A percentile compares a stretch with the other conserved stretches of the same genome.
Evolutionary conservation across 2,113 vertebrate species (phyloP).

Genomic region (Bothrops jararaca): DNA sequence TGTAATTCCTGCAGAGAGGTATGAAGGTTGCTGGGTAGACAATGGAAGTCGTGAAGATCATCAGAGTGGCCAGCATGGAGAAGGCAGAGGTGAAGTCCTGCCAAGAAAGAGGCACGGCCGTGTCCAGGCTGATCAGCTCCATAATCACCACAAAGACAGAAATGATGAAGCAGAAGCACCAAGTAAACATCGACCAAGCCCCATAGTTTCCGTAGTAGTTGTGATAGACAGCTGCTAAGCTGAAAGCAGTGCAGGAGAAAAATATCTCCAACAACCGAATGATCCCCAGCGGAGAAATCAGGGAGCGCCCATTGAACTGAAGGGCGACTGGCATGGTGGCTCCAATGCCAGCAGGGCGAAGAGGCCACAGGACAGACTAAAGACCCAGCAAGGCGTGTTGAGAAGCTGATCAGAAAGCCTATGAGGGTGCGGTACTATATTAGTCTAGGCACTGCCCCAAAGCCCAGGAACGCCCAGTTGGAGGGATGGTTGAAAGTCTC

Average conservation of each 20-base stretch:
- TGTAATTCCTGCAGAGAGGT: neutral
- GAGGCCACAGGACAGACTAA: rapidly evolving
- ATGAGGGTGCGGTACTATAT: neutral
- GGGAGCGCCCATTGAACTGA: conserved; percentile 45
- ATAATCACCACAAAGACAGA: conserved; percentile 77
- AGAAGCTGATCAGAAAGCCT: no score
- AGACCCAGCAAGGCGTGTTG: neutral
- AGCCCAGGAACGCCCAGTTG: neutral
- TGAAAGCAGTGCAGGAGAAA: conserved; percentile 78
- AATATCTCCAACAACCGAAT: conserved; percentile 74
- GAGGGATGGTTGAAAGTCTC: rapidly evolving
- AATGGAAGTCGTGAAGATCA: conserved; percentile 80
- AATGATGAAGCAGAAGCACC: conserved; percentile 81
- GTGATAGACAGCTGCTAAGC: conserved; percentile 73
- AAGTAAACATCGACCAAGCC: conserved; percentile 83
- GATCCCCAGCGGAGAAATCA: conserved; percentile 72
- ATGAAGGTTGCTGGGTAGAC: conserved; percentile 75
- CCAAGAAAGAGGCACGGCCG: conserved; percentile 79
- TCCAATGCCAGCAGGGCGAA: neutral
- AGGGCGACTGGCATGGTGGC: conserved; percentile 43
- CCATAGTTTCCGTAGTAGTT: neutral
- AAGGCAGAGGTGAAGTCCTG: conserved; percentile 81
- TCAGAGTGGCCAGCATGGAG: conserved; percentile 78
- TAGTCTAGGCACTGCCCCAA: neutral
- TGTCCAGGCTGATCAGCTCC: conserved; percentile 70